phyloP scores from a whole-genome alignment of 2,797 vertebrate genomes.

The Sparidentex hasta region DNA sequence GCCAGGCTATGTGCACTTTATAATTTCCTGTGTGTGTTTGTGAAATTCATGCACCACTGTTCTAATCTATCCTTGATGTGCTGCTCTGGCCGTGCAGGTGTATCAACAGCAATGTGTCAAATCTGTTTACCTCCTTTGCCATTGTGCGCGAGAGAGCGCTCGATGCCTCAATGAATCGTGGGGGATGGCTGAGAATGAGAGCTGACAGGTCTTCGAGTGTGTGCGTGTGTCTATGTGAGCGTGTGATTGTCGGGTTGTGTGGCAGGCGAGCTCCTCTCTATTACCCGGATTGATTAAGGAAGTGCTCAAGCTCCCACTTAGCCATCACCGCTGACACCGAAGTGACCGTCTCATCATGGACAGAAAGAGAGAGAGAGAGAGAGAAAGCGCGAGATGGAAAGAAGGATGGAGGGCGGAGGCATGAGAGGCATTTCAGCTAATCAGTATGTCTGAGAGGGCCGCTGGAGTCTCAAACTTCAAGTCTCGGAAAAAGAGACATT shows the following conservation, averaged over 20 bases:
- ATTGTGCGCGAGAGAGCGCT: slow-evolving; percentile 38
- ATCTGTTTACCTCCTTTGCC: slow-evolving; percentile 63
- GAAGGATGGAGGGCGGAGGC: slow-evolving; percentile 9
- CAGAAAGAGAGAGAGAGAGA: slow-evolving; percentile 16
- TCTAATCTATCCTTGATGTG: slow-evolving; percentile 63
- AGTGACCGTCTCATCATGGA: slow-evolving; percentile 70
- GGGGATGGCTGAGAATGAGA: slow-evolving; percentile 59
- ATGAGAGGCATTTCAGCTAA: slow-evolving; percentile 53
- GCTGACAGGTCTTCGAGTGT: slow-evolving; percentile 65
- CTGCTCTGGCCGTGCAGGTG: slow-evolving; percentile 57
- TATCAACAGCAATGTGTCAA: slow-evolving; percentile 63
- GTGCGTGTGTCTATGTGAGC: slow-evolving; percentile 16
- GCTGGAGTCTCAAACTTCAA: slow-evolving; percentile 22
- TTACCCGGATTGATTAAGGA: slow-evolving; percentile 82
- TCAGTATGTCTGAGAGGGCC: slow-evolving; percentile 61
- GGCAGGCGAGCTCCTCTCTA: slow-evolving; percentile 67
- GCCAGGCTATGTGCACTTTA: slow-evolving; percentile 1
- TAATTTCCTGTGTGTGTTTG: slow-evolving; percentile 54
- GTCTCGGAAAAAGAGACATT: slow-evolving; percentile 32
- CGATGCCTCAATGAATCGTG: slow-evolving; percentile 37
- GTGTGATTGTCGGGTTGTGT: slow-evolving; percentile 15
- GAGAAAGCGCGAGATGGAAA: neutral
- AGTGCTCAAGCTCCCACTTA: slow-evolving; percentile 80
- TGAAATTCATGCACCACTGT: slow-evolving; percentile 34
- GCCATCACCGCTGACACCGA: slow-evolving; percentile 70